phyloP scores from a whole-genome alignment of 2,888 invertebrate species.

The Pterostichus madidus region DNA sequence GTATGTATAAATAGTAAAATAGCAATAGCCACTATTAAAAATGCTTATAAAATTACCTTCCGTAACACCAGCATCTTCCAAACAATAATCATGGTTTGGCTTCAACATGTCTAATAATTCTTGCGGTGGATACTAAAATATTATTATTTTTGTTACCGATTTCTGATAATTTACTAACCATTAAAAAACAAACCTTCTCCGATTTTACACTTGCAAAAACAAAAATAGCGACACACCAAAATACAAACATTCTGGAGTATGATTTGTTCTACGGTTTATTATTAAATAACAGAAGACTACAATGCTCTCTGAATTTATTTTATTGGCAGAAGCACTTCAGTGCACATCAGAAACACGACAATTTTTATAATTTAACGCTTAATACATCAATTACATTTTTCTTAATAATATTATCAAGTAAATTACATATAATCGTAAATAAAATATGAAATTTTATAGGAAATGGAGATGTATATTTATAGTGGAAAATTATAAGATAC shows the following conservation, averaged over 20 bases:
- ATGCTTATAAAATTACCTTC: slow-evolving; percentile 65
- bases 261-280: not conserved
- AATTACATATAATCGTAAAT: slow-evolving; percentile 30
- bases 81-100: slow-evolving; percentile 67
- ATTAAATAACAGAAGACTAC: not conserved
- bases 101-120: slow-evolving; percentile 67
- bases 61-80: slow-evolving; percentile 56
- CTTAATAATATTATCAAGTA: not conserved
- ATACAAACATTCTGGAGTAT: slow-evolving; percentile 33
- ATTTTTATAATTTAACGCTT: not conserved
- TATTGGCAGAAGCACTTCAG: not conserved
- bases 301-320: not conserved
- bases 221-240: slow-evolving; percentile 3
- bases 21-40: no score
- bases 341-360: not conserved
- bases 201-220: slow-evolving; percentile 19
- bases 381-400: not conserved
- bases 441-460: slow-evolving; percentile 21
- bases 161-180: not conserved
- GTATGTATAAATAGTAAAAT: no score
- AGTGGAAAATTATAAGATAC: slow-evolving; percentile 2
- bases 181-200: slow-evolving; percentile 26
- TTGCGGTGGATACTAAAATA: slow-evolving; percentile 67
- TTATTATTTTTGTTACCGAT: no score
- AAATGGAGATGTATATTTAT: not conserved